These are phyloP conservation scores for Oryzaephilus surinamensis DNA, from an alignment of 1,140 invertebrate species.

Conservation along the genomic window DNA sequence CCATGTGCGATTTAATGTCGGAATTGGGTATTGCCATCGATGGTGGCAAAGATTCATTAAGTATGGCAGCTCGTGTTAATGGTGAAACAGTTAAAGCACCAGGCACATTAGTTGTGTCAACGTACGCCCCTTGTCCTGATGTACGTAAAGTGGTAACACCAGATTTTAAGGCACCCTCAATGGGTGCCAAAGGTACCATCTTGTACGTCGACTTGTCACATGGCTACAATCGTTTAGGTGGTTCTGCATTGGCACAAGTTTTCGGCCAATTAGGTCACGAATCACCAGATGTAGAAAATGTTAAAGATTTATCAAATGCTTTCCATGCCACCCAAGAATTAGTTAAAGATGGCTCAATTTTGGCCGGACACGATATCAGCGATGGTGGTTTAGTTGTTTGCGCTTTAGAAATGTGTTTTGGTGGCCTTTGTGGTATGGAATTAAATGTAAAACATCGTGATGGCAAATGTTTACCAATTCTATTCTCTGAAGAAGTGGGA, in stretches of 20 bases:
- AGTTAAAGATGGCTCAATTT: slow-evolving; percentile 59
- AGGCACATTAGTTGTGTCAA: slow-evolving; percentile 86
- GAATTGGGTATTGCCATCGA: slow-evolving; percentile 85
- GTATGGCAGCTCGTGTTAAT: slow-evolving; percentile 85
- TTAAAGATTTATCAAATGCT: slow-evolving; percentile 52
- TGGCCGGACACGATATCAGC: slow-evolving; percentile 93
- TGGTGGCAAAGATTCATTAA: slow-evolving; percentile 95
- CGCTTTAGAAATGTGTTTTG: slow-evolving; percentile 91
- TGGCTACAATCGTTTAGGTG: slow-evolving; percentile 65
- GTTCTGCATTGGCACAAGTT: slow-evolving; percentile 84
- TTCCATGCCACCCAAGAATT: slow-evolving; percentile 78
- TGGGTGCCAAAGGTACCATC: slow-evolving; percentile 42
- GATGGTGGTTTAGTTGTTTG: slow-evolving; percentile 90
- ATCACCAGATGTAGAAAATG: slow-evolving; percentile 69
- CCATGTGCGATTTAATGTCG: slow-evolving; percentile 82
- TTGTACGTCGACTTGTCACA: slow-evolving; percentile 60
- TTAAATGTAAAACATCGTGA: slow-evolving; percentile 52
- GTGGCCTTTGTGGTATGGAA: slow-evolving; percentile 70
- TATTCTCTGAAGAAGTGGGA: slow-evolving; percentile 89
- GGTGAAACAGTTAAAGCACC: slow-evolving; percentile 74
- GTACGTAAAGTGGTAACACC: slow-evolving; percentile 76
- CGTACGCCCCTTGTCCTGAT: slow-evolving; percentile 89
- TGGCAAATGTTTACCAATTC: slow-evolving; percentile 48
- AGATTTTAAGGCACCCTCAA: slow-evolving; percentile 65
- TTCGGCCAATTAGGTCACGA: slow-evolving; percentile 75